Base-by-base conservation (phyloP, 2,888 invertebrate species). In the Aradus depressus region DNA sequence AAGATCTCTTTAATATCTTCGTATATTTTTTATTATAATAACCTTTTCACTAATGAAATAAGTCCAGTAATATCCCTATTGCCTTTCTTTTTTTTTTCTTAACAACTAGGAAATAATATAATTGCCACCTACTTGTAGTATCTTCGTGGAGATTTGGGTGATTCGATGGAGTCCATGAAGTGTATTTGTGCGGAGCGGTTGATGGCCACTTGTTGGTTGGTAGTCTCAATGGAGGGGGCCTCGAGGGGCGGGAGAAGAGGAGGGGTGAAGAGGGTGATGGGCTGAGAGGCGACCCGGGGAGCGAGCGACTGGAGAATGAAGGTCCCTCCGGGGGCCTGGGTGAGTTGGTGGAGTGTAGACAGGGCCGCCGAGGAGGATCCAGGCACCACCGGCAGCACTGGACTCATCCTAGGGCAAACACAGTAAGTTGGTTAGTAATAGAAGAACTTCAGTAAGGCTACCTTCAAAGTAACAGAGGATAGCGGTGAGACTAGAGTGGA, bases 111-210 rank as follows among this genome's bases (percentile, higher is more conserved):
- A 14, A 41, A 8, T 4, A 41, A 18, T 3, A 44, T 41, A 34
- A 53, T 41, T 12, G 57, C 22, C 28, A 50, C 42, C 34, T 53
- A 60, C 35, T 59, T 58, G 44, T 61, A 61, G 45, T 61, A 61
- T 45, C 57, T 56, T 42, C 58, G 48, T 25, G 60, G 60, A 14
- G 71, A 70, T 65, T 75, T 76, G 1, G 72, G 68, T 48, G 75
- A 74, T 38, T 70, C 74, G 10, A 75, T 67, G 22, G 75, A 73
- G 49, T 75, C 76, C 58, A 75, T 69, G 28, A 77, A 67, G 28
- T 47, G 47, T 19, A 47, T 38, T n/a, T 26, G 26, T 19, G 47
- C 16, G n/a, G n/a, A n/a, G n/a, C n/a, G n/a, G n/a, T n/a, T n/a
- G n/a, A n/a, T n/a, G n/a, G n/a, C n/a, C n/a, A n/a, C n/a, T n/a